These are phyloP conservation scores for Paramuricea clavata DNA, from an alignment of 92 coral and sea anemone genomes.

Conservation along the genomic window DNA sequence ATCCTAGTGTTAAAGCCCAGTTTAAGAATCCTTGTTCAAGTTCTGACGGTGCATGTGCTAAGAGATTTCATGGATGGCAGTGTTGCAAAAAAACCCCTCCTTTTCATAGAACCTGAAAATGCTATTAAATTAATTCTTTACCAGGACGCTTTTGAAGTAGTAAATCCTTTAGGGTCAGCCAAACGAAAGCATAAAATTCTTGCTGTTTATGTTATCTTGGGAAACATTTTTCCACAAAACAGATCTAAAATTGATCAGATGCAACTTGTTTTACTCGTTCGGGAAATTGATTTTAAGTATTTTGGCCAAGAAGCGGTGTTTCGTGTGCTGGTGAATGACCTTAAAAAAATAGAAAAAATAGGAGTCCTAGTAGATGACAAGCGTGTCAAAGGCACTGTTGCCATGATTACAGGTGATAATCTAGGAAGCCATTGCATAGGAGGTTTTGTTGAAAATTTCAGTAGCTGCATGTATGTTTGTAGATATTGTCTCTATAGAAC, in stretches of 20 bases:
- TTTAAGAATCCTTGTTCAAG: conserved; percentile 15
- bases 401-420: conserved; percentile 64
- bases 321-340: conserved; percentile 36
- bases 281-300: conserved; percentile 32
- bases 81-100: conserved; percentile 46
- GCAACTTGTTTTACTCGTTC: conserved; percentile 52
- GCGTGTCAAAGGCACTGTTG: conserved; percentile 55
- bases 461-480: conserved; percentile 35
- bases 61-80: conserved; percentile 67
- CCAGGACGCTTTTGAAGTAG: conserved; percentile 74
- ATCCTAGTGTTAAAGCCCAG: conserved; percentile 61
- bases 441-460: conserved; percentile 64
- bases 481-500: conserved; percentile 57
- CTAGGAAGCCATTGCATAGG: conserved; percentile 61
- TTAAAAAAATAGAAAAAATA: conserved; percentile 19
- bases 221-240: conserved; percentile 67
- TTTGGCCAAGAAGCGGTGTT: conserved; percentile 45
- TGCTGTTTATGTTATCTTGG: conserved; percentile 68
- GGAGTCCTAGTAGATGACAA: conserved; percentile 43
- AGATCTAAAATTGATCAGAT: conserved; percentile 53
- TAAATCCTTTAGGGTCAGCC: conserved; percentile 70
- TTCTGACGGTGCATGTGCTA: conserved; percentile 51
- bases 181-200: conserved; percentile 63
- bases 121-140: conserved; percentile 68
- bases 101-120: conserved; percentile 48